phyloP scores from a whole-genome alignment of 2,113 vertebrate genomes.

The Sarotherodon lohbergeri region DNA sequence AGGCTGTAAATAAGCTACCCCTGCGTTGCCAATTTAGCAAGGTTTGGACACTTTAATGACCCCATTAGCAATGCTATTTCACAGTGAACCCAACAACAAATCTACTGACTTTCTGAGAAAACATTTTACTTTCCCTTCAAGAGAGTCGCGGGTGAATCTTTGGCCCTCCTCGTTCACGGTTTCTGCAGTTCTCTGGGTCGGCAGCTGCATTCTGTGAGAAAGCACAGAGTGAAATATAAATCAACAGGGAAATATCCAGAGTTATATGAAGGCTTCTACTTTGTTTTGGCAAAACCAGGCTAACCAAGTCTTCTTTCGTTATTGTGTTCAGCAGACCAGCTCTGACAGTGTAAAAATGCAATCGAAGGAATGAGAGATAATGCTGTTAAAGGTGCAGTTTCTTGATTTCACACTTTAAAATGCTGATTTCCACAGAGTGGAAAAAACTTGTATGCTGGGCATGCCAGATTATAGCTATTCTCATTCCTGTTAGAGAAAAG shows the following conservation, averaged over 20 bases:
- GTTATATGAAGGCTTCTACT: neutral
- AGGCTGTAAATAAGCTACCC: neutral
- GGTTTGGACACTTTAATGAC: neutral
- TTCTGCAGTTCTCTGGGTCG: neutral
- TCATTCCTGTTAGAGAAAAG: neutral
- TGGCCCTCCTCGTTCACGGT: neutral
- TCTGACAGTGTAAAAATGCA: neutral
- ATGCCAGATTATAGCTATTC: neutral
- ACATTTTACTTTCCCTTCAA: neutral
- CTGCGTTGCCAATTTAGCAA: neutral
- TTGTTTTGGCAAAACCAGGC: neutral
- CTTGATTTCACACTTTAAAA: neutral
- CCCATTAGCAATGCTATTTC: neutral
- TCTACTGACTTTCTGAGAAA: neutral
- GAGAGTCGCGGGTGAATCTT: neutral
- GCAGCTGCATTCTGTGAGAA: neutral
- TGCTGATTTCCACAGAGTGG: neutral
- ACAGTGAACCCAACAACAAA: neutral
- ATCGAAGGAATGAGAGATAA: neutral
- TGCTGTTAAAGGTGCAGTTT: neutral
- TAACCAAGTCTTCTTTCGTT: neutral
- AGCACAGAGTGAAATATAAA: neutral
- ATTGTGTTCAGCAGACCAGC: neutral
- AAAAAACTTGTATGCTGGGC: neutral
- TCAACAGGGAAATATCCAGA: neutral